Percentiles rank a stretch among this genome's conserved stretches.
Conservation (phyloP, 2,113 vertebrate species). For the Halcyon malimbica region DNA sequence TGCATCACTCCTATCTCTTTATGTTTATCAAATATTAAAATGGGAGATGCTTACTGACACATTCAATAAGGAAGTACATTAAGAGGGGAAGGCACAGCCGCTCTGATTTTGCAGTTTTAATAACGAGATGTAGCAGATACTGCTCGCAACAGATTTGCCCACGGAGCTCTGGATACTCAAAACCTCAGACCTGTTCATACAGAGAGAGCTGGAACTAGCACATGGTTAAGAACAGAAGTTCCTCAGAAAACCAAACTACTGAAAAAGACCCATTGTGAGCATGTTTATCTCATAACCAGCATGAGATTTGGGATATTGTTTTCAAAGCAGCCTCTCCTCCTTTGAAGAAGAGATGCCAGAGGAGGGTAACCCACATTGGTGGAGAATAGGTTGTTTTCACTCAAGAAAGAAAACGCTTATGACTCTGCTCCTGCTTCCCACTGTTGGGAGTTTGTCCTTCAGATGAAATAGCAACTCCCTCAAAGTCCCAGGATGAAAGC, state of each 20-base stretch:
- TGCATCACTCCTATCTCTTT: conserved; percentile 38
- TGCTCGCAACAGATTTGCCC: not conserved
- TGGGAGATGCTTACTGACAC: conserved; percentile 60
- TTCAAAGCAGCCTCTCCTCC: not conserved
- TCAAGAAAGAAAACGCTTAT: not conserved
- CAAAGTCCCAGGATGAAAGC: not conserved
- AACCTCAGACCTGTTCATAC: not conserved
- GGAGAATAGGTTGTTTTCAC: not conserved
- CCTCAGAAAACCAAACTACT: not conserved
- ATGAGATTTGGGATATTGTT: not conserved
- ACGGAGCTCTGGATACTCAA: conserved; percentile 11
- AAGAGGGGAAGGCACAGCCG: conserved; percentile 30
- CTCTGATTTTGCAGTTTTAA: conserved; percentile 58
- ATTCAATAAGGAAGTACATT: conserved; percentile 66
- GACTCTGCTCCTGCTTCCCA: not conserved
- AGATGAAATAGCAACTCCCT: not conserved
- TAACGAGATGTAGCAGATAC: conserved; percentile 46
- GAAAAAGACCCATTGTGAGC: not conserved
- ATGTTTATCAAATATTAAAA: conserved; percentile 79
- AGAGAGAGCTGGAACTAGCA: not conserved
- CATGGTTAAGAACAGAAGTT: not conserved
- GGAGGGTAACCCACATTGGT: not conserved
- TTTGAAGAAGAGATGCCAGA: not conserved
- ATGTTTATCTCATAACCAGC: not conserved
- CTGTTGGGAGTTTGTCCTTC: not conserved